Evolutionary conservation across 2,888 invertebrate species (phyloP), one percentile per base, ranked within the genome.

Genomic region (Brachyptera putata): DNA sequence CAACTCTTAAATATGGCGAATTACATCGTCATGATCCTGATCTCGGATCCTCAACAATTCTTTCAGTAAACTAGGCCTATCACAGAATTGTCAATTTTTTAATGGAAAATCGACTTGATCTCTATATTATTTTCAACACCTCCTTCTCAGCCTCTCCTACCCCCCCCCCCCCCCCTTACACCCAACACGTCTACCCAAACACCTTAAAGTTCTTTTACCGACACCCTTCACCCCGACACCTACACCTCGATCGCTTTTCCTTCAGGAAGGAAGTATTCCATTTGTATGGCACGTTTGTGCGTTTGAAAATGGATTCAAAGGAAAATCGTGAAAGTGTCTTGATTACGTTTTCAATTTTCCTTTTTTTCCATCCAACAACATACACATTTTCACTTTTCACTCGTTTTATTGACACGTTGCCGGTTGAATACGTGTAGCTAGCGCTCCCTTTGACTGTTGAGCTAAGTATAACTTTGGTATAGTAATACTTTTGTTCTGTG

Each of bases 291-390:
- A 37, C 58, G 39, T 48, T 53, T 26, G 46, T 39, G 30, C 50
- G 30, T 30, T 18, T 39, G 48, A 53, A 53, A 58, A 57, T 13
- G 37, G 36, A 53, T 53, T 58, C 58, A 58, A 58, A 58, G 58
- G 50, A 58, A 58, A 58, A 58, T 58, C 58, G 25, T 39, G 41
- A 24, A 57, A 50, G 58, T 53, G 53, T 50, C 37, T 50, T 58
- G 58, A 58, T 58, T 58, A 41, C 34, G 46, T 58, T 48, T 56
- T 58, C 48, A 49, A 30, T 53, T 53, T 53, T 53, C 53, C 53
- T 34, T 34, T 36, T 30, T 30, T 9, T 50, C 49, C 53, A 24
- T 3, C 2, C 24, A 46, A 16, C 9, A 9, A 18, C 46, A 9
- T 21, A 24, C 24, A 22, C 46, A n/a, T 13, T 13, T 24, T 21